Base-by-base conservation (phyloP, 2,888 invertebrate species). In the Sinodicranocentrus sp. region DNA sequence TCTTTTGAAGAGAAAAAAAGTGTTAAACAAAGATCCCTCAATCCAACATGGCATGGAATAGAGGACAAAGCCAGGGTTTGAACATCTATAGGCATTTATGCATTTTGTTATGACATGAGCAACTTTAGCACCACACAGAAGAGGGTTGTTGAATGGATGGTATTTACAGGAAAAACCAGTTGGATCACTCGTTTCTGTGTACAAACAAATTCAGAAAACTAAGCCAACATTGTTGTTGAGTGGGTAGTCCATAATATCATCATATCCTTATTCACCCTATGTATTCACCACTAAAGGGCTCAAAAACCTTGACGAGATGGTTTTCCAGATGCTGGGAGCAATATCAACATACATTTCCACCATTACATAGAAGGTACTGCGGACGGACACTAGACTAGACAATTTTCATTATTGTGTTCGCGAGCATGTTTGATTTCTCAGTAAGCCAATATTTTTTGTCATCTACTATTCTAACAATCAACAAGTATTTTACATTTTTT, bases 121-220 rank as follows among this genome's bases (percentile, higher is more conserved):
- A n/a, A n/a, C n/a, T n/a, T n/a, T n/a, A n/a, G n/a, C n/a, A n/a
- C n/a, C n/a, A n/a, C n/a, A n/a, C n/a, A n/a, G n/a, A n/a, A n/a
- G n/a, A n/a, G n/a, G n/a, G n/a, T n/a, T n/a, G n/a, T n/a, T n/a
- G n/a, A n/a, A n/a, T n/a, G n/a, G 33, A 10, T 33, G 25, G 26
- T 61, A 26, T 61, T 23, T 28, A 33, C 15, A 33, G 2, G 61
- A 61, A 61, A 61, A 61, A 61, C 61, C 61, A 61, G 61, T 61
- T 28, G 26, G 28, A n/a, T 26, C 26, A 28, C n/a, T 33, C 23
- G 13, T 5, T 61, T 61, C 61, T 28, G 2, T 61, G 28, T 28
- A 33, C 17, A 10, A 17, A n/a, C n/a, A 61, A 28, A 25, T 61
- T 33, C 10, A 28, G 19, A 61, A 61, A 28, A 33, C 61, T 33